phyloP scores from a whole-genome alignment of 2,113 vertebrate genomes.

The Chaetodon trifascialis region DNA sequence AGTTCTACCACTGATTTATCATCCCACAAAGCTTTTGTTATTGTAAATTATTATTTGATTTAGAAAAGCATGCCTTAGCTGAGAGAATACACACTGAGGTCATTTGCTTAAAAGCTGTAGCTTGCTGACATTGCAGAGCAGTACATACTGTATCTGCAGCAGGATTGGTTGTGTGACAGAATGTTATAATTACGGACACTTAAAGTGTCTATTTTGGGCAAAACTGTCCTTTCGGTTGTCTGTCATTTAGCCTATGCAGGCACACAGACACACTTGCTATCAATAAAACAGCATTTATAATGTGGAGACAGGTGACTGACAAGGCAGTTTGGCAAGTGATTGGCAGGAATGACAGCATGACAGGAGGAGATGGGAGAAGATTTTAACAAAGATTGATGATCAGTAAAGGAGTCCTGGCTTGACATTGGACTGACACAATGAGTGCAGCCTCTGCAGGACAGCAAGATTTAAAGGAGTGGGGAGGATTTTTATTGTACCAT shows the following conservation, averaged over 20 bases:
- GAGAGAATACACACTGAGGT: conserved; percentile 16
- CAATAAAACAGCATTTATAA: conserved; percentile 29
- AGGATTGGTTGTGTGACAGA: not conserved
- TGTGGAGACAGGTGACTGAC: not conserved
- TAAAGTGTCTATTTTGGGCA: conserved; percentile 17
- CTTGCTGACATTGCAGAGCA: not conserved
- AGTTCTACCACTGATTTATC: not conserved
- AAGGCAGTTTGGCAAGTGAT: conserved; percentile 45
- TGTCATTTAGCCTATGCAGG: not conserved
- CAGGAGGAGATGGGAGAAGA: conserved; percentile 15
- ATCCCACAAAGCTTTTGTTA: conserved; percentile 18
- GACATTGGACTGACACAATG: not conserved
- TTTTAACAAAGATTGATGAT: conserved; percentile 12
- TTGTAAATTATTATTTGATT: conserved; percentile 22
- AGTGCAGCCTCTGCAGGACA: too few species aligned
- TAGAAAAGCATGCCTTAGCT: not conserved
- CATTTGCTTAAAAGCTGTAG: conserved; percentile 17
- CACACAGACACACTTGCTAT: not conserved
- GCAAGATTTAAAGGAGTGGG: too few species aligned
- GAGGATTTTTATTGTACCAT: not conserved
- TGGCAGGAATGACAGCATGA: conserved; percentile 21
- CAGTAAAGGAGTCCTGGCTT: conserved; percentile 1
- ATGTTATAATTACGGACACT: not conserved
- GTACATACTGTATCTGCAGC: not conserved
- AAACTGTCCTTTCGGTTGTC: not conserved